Conservation (phyloP, 2,797 vertebrate species). For the Carduelis carduelis region DNA sequence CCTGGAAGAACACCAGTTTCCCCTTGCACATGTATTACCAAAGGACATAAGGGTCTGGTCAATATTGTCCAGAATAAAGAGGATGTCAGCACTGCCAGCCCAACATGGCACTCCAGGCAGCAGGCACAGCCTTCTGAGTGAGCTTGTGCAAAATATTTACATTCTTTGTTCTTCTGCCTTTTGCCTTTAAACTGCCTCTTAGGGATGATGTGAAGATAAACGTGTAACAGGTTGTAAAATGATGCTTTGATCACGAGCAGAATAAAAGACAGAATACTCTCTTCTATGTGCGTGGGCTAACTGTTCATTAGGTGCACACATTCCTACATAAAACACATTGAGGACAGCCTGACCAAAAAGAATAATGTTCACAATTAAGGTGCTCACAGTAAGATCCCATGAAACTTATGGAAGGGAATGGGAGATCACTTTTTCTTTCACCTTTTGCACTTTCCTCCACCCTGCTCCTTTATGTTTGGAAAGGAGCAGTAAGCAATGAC, state of each 20-base stretch:
- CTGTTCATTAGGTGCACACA: neutral
- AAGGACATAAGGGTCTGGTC: accelerated
- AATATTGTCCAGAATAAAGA: neutral
- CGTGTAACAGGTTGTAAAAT: neutral
- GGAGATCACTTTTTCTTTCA: neutral
- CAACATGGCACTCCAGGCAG: neutral
- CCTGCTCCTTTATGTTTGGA: neutral
- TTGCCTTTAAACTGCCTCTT: neutral
- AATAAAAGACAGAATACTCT: neutral
- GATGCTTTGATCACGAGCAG: neutral
- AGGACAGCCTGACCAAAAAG: neutral
- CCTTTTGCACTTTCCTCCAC: neutral
- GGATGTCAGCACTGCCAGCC: neutral
- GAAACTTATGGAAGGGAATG: neutral
- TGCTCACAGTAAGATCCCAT: neutral
- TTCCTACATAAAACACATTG: neutral
- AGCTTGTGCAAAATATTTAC: neutral
- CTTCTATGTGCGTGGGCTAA: neutral
- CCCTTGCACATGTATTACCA: neutral
- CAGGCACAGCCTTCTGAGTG: neutral
- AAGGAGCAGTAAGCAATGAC: neutral
- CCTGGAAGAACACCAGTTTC: neutral
- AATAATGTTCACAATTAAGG: neutral
- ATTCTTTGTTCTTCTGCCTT: neutral
- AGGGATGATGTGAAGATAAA: neutral